phyloP scores from a whole-genome alignment of 1,140 invertebrate species.

The Colletes gigas region DNA sequence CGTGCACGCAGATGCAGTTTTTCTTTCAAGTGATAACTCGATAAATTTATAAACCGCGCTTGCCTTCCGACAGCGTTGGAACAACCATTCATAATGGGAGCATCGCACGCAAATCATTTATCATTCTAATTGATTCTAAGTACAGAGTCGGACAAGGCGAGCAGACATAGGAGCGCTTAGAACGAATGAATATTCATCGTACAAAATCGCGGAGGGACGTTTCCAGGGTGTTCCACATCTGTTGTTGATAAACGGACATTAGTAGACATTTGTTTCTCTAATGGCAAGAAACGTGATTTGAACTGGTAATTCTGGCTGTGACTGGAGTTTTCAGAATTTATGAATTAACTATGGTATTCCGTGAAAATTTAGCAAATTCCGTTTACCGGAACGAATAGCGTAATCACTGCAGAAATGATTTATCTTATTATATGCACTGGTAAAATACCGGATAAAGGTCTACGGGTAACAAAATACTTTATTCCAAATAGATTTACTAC shows the following conservation, averaged over 20 bases:
- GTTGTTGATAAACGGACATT: constrained; percentile 58
- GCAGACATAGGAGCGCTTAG: constrained; percentile 49
- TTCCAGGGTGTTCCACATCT: constrained; percentile 67
- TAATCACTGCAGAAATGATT: too few species aligned
- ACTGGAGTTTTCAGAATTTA: constrained; percentile 48
- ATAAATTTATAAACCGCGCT: constrained; percentile 65
- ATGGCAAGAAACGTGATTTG: constrained; percentile 50
- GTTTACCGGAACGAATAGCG: too few species aligned
- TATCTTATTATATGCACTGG: too few species aligned
- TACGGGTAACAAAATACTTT: too few species aligned
- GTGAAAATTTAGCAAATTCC: neutral
- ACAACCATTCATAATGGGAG: constrained; percentile 65
- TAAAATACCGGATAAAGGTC: too few species aligned
- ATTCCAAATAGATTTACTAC: too few species aligned
- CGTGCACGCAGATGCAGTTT: constrained; percentile 39
- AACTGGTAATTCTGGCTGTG: constrained; percentile 41
- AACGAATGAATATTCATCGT: constrained; percentile 73
- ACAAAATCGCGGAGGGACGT: constrained; percentile 69
- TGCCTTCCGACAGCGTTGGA: constrained; percentile 57
- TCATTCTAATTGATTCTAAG: constrained; percentile 75
- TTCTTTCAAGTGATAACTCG: constrained; percentile 61
- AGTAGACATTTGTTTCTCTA: constrained; percentile 61
- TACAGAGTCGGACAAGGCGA: constrained; percentile 57
- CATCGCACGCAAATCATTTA: constrained; percentile 71
- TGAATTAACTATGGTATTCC: neutral